Base-by-base conservation (phyloP, 2,888 invertebrate genomes). In the Limnephilus marmoratus region DNA sequence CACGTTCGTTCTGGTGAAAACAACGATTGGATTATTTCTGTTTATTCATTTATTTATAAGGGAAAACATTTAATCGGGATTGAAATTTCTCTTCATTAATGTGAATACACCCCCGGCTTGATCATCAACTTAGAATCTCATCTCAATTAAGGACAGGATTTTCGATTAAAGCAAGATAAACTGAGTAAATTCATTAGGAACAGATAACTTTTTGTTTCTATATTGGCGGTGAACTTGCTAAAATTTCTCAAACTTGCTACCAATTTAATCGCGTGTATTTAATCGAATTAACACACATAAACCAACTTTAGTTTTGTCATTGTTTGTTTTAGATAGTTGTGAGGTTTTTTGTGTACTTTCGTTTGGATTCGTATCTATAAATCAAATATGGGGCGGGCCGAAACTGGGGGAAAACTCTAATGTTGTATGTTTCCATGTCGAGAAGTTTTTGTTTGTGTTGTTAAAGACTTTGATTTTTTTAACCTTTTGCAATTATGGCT, bases 101-200 rank as follows among this genome's bases (percentile, higher is more conserved):
- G 68, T 24, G 68, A 24, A 68, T 68, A 9, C 18, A 68, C 68
- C 68, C 24, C 68, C 24, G 9, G 68, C 24, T 68, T 68, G 24
- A 68, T 68, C 68, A 68, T 68, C 68, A 68, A 68, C 68, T 68
- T 68, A 68, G 68, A 68, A 68, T 68, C 68, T 68, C 68, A 68
- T 68, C 68, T 68, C 68, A 68, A 68, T 68, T 68, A 68, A 68
- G 68, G 68, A 9, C n/a, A 7, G 68, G 68, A 68, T 68, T 68
- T 68, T 68, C 68, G 68, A 68, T 68, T 68, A 68, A 68, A 68
- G 9, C 68, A 68, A 68, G 24, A 68, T 68, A n/a, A 68, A 68
- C 68, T 68, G 68, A 68, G 5, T 68, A 68, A 68, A 68, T 68
- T 68, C 68, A 68, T 68, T 68, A 68, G 68, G 7, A 68, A 9